Evolutionary conservation across 2,797 vertebrate species (phyloP).

Genomic region (Protosalanx chinensis): DNA sequence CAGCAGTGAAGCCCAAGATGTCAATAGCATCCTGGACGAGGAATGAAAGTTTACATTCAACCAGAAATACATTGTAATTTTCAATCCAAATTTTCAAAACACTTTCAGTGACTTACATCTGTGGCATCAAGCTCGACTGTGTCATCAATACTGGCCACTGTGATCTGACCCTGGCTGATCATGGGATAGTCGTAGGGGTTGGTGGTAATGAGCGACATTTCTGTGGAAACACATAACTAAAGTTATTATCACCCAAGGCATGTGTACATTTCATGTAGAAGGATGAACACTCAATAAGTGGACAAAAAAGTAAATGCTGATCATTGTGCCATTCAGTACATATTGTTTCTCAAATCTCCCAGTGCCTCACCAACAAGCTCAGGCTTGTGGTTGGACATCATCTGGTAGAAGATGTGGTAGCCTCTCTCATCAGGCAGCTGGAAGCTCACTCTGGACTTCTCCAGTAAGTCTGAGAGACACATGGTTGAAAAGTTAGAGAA

Average conservation of each 20-base stretch:
- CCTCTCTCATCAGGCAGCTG: constrained; percentile 77
- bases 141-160: constrained; percentile 77
- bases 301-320: no score
- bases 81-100: constrained; percentile 20
- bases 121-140: constrained; percentile 78
- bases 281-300: no score
- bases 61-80: neutral
- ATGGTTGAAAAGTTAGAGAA: neutral
- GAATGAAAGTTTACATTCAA: neutral
- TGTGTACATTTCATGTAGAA: no score
- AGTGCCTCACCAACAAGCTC: constrained; percentile 73
- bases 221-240: constrained; percentile 41
- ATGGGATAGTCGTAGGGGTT: constrained; percentile 75
- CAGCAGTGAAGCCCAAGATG: constrained; percentile 72
- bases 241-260: neutral
- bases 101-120: constrained; percentile 69
- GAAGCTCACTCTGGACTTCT: constrained; percentile 79
- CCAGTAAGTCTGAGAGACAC: constrained; percentile 69
- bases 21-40: constrained; percentile 67
- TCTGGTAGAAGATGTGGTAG: constrained; percentile 81
- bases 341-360: constrained; percentile 16
- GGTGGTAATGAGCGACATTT: constrained; percentile 65
- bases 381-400: constrained; percentile 78
- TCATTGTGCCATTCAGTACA: no score
- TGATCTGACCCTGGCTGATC: constrained; percentile 79